Conservation (phyloP, 2,797 vertebrate species). For the Galago senegalensis region DNA sequence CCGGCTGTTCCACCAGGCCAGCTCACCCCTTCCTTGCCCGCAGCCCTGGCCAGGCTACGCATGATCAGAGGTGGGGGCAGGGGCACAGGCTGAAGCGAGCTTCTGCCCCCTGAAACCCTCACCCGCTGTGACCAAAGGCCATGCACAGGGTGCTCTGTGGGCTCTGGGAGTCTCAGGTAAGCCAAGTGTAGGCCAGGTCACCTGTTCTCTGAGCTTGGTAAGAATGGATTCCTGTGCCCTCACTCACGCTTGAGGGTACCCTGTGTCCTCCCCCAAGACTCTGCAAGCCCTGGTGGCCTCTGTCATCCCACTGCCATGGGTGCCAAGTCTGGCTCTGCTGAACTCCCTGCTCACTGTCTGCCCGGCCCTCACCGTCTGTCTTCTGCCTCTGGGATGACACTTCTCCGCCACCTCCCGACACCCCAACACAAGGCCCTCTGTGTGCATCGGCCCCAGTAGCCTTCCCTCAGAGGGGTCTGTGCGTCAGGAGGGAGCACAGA, state of each 20-base stretch:
- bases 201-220: neutral
- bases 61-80: neutral
- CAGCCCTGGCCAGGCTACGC: neutral
- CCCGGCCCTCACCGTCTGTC: accelerated
- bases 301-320: accelerated
- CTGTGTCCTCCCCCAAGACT: too few species aligned
- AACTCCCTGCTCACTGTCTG: accelerated
- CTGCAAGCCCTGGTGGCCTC: neutral
- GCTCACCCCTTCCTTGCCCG: accelerated
- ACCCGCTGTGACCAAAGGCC: accelerated
- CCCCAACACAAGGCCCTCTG: neutral
- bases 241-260: accelerated
- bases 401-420: neutral
- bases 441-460: neutral
- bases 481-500: accelerated
- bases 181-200: neutral
- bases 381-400: neutral
- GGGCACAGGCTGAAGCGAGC: too few species aligned
- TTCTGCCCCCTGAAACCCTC: neutral
- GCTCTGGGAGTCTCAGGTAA: neutral
- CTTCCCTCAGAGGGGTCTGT: neutral
- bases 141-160: neutral
- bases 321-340: accelerated
- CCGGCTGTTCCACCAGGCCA: neutral
- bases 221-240: neutral